Percentiles rank a stretch among this genome's conserved stretches.
Evolutionary conservation across 2,797 vertebrate species (phyloP).

Genomic region (Morelia viridis): DNA sequence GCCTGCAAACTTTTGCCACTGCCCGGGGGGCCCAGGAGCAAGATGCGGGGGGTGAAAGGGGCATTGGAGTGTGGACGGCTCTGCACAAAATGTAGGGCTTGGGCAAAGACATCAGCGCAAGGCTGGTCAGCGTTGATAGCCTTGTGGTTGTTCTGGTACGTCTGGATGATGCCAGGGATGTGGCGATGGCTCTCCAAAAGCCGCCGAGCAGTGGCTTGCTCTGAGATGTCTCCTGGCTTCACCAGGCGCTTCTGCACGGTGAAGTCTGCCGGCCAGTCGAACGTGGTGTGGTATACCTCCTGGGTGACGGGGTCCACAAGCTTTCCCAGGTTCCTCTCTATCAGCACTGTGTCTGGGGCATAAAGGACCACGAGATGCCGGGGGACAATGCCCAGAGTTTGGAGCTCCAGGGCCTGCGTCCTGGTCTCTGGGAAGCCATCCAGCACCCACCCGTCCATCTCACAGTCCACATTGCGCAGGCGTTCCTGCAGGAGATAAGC

Average conservation of each 20-base stretch:
- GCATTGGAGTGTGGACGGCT: conserved; percentile 67
- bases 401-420: conserved; percentile 77
- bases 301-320: conserved; percentile 68
- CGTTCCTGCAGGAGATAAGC: conserved; percentile 68
- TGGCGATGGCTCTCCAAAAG: conserved; percentile 72
- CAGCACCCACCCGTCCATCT: conserved; percentile 84
- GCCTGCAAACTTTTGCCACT: conserved; percentile 85
- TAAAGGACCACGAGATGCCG: conserved; percentile 82
- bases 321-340: conserved; percentile 74
- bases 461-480: conserved; percentile 69
- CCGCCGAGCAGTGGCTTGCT: conserved; percentile 57
- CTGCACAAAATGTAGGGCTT: conserved; percentile 75
- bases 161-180: conserved; percentile 67
- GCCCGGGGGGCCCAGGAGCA: conserved; percentile 80
- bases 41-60: conserved; percentile 79
- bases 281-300: conserved; percentile 79
- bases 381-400: conserved; percentile 75
- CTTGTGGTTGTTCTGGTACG: conserved; percentile 74
- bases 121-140: conserved; percentile 80
- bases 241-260: conserved; percentile 70
- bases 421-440: conserved; percentile 79
- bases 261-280: conserved; percentile 72
- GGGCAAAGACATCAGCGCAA: conserved; percentile 70
- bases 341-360: conserved; percentile 75
- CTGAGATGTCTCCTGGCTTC: conserved; percentile 46